Evolutionary conservation across 2,888 invertebrate genomes (phyloP), one percentile per base, ranked within the genome.

Genomic region (Eupithecia dodoneata): DNA sequence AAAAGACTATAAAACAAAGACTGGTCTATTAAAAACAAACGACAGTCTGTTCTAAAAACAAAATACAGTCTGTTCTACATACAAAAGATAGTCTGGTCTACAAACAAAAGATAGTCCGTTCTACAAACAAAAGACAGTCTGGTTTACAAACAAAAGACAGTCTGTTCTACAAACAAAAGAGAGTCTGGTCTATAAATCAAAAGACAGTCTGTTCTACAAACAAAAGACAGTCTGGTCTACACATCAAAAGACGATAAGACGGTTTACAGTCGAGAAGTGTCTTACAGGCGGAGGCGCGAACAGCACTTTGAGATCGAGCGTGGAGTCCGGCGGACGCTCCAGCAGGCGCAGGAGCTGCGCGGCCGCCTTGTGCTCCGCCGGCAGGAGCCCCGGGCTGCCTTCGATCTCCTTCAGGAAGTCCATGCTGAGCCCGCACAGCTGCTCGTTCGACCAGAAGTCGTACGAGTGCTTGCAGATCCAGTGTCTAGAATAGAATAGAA

Each of bases 391-490:
- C 0, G 98, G 98, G 83, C 97, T 97, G 86, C 97, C 97, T 73
- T 98, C 97, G 83, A 98, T 98, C 87, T 98, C 98, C 85, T 98
- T 98, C 72, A 99, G 95, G 89, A 98, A 98, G 87, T 98, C 97
- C 87, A 98, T 97, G 0, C 98, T 98, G 84, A 97, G 92, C 44
- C 96, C 96, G 81, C 97, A 97, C 77, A 99, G 95, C 74, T 96
- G 96, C 66, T 96, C 96, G 87, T 98, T 97, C 15, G 96, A 96
- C 94, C 98, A 98, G 91, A 98, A 98, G 90, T 98, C 98, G 91
- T 98, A 98, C 0, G 97, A 97, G 89, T 98, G 98, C 91, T 98
- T 98, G 1, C 98, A 98, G 52, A 98, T 97, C 99, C 99, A 99
- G 89, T 98, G 98, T 7, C 13, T 49, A 13, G 47, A 10, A 30